Base-by-base conservation (phyloP, 2,888 invertebrate species). In the Drosophila percnosoma region DNA sequence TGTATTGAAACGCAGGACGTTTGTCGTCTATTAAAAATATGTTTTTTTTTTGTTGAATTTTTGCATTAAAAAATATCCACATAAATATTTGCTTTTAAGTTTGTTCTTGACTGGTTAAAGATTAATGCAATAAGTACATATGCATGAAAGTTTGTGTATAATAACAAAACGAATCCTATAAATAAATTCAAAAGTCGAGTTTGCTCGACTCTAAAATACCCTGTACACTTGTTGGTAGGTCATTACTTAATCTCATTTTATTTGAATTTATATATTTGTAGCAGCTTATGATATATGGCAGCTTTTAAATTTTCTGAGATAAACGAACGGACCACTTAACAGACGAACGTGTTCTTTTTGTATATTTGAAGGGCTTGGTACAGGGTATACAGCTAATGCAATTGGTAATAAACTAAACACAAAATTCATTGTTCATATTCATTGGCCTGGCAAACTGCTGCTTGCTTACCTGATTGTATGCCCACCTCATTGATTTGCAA, bases 401-500 rank as follows among this genome's bases (percentile, higher is more conserved):
- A 40, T n/a, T 29, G 45, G 58, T 42, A 38, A 48, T 8, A 64
- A 68, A 65, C 21, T 49, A 21, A 74, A 69, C 36, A 72, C 65
- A 77, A 79, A 78, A 83, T 89, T 87, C 83, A 87, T 81, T 89
- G 89, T 72, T 57, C 40, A 63, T 58, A 31, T 83, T 68, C 65
- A 53, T 63, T 68, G 78, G 65, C 34, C 49, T 45, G 40, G 27
- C 48, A 21, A 61, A 34, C 21, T 49, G 40, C 54, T n/a, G 49
- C 53, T 6, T 42, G 52, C 54, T 53, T 59, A 59, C 59, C 36
- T 38, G 45, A 21, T 24, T 24, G 38, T 40, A 4, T 42, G 52
- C 42, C 48, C 53, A 54, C 59, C 36, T 29, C n/a, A 27, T 45
- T n/a, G 40, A 55, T 40, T 51, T 54, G 58, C 54, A 59, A 60